These are phyloP conservation scores for Oreochromis niloticus DNA, from an alignment of 2,113 vertebrate genomes.

Conservation along the genomic window DNA sequence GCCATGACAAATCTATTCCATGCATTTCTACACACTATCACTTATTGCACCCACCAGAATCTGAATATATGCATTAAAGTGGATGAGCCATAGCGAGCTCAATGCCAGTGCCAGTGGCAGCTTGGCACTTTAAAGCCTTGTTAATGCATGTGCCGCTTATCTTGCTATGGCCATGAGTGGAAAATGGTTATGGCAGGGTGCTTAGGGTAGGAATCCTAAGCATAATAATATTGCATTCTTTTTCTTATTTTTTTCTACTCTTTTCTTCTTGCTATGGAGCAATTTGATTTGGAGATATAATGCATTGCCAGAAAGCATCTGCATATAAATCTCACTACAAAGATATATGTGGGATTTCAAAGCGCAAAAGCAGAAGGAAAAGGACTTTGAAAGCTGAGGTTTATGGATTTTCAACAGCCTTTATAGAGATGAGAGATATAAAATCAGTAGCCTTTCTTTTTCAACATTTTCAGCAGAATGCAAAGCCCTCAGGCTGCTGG, in stretches of 20 bases:
- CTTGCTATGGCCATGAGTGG: neutral
- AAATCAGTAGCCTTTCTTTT: neutral
- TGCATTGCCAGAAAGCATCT: neutral
- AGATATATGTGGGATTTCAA: neutral
- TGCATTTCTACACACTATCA: neutral
- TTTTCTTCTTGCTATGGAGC: neutral
- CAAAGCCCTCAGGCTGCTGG: slow-evolving; percentile 8
- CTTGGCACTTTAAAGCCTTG: neutral
- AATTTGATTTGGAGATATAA: neutral
- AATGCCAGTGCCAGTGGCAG: neutral
- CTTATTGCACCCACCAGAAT: neutral
- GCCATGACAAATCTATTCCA: neutral
- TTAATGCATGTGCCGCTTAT: neutral
- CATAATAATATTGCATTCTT: neutral
- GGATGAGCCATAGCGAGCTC: neutral
- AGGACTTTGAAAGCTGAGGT: neutral
- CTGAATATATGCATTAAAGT: neutral
- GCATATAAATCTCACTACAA: neutral
- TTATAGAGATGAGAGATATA: neutral
- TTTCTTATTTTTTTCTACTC: neutral
- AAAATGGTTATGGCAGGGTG: neutral
- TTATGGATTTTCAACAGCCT: neutral
- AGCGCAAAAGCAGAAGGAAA: neutral
- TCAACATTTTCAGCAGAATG: neutral
- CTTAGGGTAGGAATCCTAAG: neutral